Base-by-base conservation (phyloP, 1,140 invertebrate genomes). In the Macrocentrus cingulum region DNA sequence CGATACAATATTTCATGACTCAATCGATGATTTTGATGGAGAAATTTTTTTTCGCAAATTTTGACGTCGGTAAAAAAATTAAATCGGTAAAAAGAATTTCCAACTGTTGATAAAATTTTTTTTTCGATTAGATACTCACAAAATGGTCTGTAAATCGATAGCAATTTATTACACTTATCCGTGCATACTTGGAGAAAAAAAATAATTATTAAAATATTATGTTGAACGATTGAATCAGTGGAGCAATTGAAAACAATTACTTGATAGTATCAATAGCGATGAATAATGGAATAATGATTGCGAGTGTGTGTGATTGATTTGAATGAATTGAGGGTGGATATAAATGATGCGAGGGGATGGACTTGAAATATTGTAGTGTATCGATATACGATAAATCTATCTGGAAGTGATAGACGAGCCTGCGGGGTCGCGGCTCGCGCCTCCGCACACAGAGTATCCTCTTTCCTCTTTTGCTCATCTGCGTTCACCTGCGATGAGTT, bases 361-460 rank as follows among this genome's bases (percentile, higher is more conserved):
- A 66, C 67, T 58, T 50, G 68, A 57, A 53, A 23, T 22, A 54
- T 53, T 22, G 51, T 52, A 60, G 68, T 66, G 69, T 70, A 68
- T 64, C 68, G 68, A 73, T 70, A 68, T 67, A 64, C 69, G 68
- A 72, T 71, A 71, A 73, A 73, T 73, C 67, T 69, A 71, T 70
- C 62, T 29, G 36, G 45, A 57, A 22, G 67, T 71, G 71, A 73
- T 73, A 68, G 68, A 73, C 67, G 67, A 71, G 68, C 61, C 56
- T 18, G 48, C 54, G 54, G 16, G 52, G 56, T 54, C 55, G 57
- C 57, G 34, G 56, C 9, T 36, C 45, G 32, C 44, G 15, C 44
- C 42, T 53, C 45, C 15, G 19, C 19, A 22, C 18, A 32, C 18
- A 51, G 18, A 13, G 39, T 39, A 39, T 34, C 3, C 22, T n/a